phyloP scores from a whole-genome alignment of 2,797 vertebrate genomes.

The Myotis findleyi region DNA sequence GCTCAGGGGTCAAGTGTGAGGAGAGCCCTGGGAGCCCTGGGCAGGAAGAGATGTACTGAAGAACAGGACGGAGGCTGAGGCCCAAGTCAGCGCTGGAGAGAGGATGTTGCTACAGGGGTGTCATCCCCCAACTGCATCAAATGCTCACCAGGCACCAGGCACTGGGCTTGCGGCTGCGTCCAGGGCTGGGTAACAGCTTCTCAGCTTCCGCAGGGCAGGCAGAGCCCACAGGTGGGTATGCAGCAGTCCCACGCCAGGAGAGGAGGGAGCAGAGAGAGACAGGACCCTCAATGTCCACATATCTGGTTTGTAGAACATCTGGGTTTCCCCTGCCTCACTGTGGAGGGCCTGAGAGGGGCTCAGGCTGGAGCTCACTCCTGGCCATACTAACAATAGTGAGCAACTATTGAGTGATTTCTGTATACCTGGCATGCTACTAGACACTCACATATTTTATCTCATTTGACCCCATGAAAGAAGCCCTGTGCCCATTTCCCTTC shows the following conservation, averaged over 20 bases:
- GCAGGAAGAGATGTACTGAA: neutral
- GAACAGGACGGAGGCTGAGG: neutral
- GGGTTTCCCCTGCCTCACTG: neutral
- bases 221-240: neutral
- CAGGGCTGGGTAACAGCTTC: neutral
- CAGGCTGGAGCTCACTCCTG: neutral
- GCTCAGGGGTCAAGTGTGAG: neutral
- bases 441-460: neutral
- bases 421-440: neutral
- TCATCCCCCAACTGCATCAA: neutral
- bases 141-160: neutral
- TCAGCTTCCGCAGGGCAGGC: neutral
- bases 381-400: neutral
- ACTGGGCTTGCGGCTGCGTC: neutral
- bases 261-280: neutral
- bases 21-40: neutral
- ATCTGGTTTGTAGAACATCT: neutral
- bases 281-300: neutral
- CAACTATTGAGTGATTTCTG: neutral
- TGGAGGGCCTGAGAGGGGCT: neutral
- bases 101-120: neutral
- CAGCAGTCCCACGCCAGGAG: neutral
- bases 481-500: neutral
- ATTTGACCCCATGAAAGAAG: neutral
- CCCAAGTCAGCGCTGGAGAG: rapidly evolving